A percentile compares a stretch with the other conserved stretches of the same genome.
phyloP scores from a whole-genome alignment of 1,140 invertebrate genomes.

The Apis cerana region DNA sequence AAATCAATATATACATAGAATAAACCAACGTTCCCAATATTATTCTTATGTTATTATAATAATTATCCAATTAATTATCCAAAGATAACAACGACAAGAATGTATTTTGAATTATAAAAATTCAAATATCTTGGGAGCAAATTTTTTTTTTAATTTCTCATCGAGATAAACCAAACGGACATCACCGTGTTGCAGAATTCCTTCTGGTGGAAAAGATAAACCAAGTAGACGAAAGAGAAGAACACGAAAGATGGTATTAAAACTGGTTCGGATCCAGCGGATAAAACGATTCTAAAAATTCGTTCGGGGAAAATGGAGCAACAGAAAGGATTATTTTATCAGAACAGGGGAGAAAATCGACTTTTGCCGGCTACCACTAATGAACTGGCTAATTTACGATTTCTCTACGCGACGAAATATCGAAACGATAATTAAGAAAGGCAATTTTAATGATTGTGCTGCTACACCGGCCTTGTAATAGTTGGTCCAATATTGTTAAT shows the following conservation, averaged over 20 bases:
- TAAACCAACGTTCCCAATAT: background rate
- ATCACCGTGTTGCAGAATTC: background rate
- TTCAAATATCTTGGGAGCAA: background rate
- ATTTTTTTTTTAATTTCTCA: background rate
- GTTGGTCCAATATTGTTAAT: background rate
- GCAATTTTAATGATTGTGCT: background rate
- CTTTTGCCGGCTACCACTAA: background rate
- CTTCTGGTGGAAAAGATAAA: background rate
- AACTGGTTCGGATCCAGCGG: constrained; percentile 32
- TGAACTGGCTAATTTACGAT: constrained; percentile 25
- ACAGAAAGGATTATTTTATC: constrained; percentile 6
- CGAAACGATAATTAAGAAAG: constrained; percentile 19
- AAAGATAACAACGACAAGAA: too few relatives aligned
- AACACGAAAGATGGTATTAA: background rate
- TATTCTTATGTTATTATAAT: background rate
- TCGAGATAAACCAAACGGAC: background rate
- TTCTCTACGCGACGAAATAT: background rate
- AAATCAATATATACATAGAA: constrained; percentile 3
- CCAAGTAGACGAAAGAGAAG: background rate
- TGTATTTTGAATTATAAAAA: too few relatives aligned
- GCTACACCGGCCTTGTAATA: background rate
- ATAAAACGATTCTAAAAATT: constrained; percentile 18
- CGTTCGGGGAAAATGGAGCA: constrained; percentile 11
- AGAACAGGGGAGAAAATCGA: background rate
- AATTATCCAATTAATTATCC: too few relatives aligned